A percentile compares a stretch with the other conserved stretches of the same genome.
Evolutionary conservation across 2,888 invertebrate species (phyloP).

Genomic region (Acanthoscelides obtectus): DNA sequence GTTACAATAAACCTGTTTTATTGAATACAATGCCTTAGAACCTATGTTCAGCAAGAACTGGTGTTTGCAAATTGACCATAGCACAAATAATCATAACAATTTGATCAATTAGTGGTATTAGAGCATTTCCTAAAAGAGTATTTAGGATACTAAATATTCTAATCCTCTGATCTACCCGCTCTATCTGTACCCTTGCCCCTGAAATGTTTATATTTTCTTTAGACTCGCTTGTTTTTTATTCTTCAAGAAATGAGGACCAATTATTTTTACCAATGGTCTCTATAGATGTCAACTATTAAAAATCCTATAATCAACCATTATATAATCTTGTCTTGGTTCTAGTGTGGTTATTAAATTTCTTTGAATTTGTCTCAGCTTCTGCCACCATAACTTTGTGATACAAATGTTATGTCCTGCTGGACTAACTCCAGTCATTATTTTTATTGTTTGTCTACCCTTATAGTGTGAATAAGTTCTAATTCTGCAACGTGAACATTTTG

Average conservation of each 20-base stretch:
- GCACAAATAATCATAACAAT: background rate
- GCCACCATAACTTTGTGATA: background rate
- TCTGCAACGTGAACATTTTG: background rate
- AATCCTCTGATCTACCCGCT: background rate
- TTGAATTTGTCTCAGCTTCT: background rate
- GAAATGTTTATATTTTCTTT: background rate
- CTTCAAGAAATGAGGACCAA: background rate
- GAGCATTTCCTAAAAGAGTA: background rate
- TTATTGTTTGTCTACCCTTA: background rate
- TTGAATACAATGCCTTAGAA: too few species aligned
- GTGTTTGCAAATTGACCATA: background rate
- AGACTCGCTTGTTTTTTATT: background rate
- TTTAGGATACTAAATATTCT: background rate
- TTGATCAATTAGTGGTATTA: background rate
- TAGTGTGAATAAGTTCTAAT: slow-evolving; percentile 2
- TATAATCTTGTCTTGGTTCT: too few species aligned
- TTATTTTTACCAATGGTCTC: background rate
- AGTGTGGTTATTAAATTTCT: too few species aligned
- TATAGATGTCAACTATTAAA: background rate
- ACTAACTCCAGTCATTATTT: background rate
- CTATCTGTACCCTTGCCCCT: background rate
- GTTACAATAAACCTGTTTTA: too few species aligned
- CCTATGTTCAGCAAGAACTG: background rate
- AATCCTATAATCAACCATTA: background rate
- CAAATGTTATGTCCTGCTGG: background rate